phyloP scores from a whole-genome alignment of 2,797 vertebrate genomes.

The Nannoperca obscura region DNA sequence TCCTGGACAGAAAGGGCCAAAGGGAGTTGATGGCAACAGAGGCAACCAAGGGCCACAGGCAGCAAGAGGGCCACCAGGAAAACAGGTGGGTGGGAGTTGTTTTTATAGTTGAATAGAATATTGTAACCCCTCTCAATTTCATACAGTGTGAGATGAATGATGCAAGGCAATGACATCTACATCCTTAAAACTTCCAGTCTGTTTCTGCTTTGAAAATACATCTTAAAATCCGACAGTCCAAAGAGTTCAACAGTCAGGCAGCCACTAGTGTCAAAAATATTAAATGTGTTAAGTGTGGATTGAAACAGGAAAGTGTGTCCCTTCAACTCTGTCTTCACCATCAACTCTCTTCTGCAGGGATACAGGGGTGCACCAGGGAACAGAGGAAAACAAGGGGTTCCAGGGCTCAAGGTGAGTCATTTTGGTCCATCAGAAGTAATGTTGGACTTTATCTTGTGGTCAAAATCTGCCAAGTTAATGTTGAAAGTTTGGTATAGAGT shows the following conservation, averaged over 20 bases:
- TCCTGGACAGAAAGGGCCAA: constrained; percentile 72
- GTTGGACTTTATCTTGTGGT: neutral
- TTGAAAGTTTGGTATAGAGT: neutral
- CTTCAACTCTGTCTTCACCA: neutral
- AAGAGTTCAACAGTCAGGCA: neutral
- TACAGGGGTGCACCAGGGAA: constrained; percentile 73
- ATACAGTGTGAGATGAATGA: neutral
- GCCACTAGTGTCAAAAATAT: neutral
- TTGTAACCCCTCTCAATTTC: neutral
- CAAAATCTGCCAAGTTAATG: constrained; percentile 2
- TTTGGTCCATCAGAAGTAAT: neutral
- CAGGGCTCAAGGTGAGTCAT: constrained; percentile 75
- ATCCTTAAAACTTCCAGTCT: neutral
- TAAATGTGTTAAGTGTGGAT: neutral
- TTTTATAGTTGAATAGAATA: neutral
- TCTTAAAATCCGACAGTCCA: neutral
- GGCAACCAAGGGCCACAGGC: constrained; percentile 75
- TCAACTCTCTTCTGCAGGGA: constrained; percentile 68
- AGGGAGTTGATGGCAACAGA: constrained; percentile 74
- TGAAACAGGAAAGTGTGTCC: neutral
- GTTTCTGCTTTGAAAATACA: neutral
- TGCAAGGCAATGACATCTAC: no score
- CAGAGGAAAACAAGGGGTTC: constrained; percentile 68
- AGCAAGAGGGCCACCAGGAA: constrained; percentile 75
- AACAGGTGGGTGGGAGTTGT: constrained; percentile 65